Base-by-base conservation (phyloP, 1,140 invertebrate species). In the Papilio helenus region DNA sequence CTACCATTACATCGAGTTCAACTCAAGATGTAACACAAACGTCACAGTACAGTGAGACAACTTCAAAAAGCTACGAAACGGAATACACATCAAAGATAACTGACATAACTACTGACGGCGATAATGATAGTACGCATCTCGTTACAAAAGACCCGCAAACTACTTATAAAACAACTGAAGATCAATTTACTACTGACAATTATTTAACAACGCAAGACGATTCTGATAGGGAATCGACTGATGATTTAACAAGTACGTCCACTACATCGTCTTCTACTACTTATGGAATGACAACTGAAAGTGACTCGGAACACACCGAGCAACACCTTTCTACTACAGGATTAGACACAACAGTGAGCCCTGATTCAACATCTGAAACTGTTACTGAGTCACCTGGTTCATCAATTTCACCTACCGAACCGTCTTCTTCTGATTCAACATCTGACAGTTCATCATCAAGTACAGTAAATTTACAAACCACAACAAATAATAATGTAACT, bases 401-500 rank as follows among this genome's bases (percentile, higher is more conserved):
- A 68, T 16, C 61, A 68, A 68, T 8, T 34, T 65, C 26, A 29
- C 26, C 58, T 65, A 29, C 58, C 2, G 9, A 20, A 23, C 23
- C 8, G 23, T 61, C 58, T 29, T 16, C 26, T 29, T 29, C 61
- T 68, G 1, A 34, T 55, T 55, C 51, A 9, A 55, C n/a, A 20
- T n/a, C n/a, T 55, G 51, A 55, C 18, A 55, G 18, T 55, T 55
- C 51, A 55, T 18, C n/a, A 8, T 55, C 51, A 55, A 55, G 51
- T 55, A 55, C 51, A 55, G 51, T 55, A 8, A n/a, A 55, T 55
- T n/a, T 4, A n/a, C 18, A 55, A 55, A n/a, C 51, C 0, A 55
- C 51, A n/a, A 55, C 51, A 55, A 55, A 55, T 55, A 55, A 55
- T n/a, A 4, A 55, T 55, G 51, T 55, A 55, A 55, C n/a, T 49